These are phyloP conservation scores for Hyperopisus bebe DNA, from an alignment of 2,113 vertebrate genomes.

Conservation along the genomic window DNA sequence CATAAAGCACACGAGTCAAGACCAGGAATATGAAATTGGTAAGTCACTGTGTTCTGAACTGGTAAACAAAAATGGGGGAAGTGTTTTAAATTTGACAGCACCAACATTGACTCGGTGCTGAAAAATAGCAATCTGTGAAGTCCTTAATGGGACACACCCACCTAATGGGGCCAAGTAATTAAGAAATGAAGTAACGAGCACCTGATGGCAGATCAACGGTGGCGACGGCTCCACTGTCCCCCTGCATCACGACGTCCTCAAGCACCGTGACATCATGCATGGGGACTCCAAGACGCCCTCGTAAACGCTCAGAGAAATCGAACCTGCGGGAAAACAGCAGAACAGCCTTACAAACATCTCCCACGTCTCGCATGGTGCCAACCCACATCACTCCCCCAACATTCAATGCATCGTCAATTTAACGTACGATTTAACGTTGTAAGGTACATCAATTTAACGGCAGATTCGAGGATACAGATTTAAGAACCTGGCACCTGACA, in stretches of 20 bases:
- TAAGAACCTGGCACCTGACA: background rate
- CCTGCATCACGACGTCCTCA: constrained; percentile 58
- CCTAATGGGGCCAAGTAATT: background rate
- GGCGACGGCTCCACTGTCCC: constrained; percentile 53
- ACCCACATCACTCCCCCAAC: background rate
- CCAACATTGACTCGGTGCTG: background rate
- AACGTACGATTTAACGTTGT: background rate
- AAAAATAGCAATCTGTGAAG: background rate
- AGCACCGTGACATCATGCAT: constrained; percentile 54
- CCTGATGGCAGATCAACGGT: constrained; percentile 53
- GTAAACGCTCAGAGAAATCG: constrained; percentile 50
- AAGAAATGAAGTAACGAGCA: constrained; percentile 17
- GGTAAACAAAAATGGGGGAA: background rate
- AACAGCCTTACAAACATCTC: background rate
- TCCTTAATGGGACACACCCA: background rate
- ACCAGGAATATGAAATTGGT: background rate
- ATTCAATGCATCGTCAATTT: background rate
- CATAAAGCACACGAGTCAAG: background rate
- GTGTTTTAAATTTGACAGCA: background rate
- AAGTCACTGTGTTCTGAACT: background rate
- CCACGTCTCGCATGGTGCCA: background rate
- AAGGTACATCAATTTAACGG: background rate
- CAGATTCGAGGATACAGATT: background rate
- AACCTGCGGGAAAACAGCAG: constrained; percentile 49
- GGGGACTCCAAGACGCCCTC: constrained; percentile 42